These are phyloP conservation scores for Aplysia californica DNA, from an alignment of 1,140 invertebrate species.

Conservation along the genomic window DNA sequence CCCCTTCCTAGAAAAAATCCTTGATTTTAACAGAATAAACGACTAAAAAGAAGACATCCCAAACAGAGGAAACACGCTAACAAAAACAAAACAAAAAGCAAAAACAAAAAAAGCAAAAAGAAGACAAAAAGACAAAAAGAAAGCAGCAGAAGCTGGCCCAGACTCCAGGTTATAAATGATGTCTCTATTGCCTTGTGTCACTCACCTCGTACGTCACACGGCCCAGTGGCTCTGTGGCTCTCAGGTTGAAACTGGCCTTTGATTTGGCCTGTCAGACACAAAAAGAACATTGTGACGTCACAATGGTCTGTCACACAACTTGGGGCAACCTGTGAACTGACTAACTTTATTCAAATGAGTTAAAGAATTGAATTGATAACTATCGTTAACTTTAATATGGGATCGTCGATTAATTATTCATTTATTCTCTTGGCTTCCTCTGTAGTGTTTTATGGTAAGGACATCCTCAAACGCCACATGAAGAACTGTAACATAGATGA, in stretches of 20 bases:
- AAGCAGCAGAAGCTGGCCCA: too few relatives aligned
- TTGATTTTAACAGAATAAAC: not conserved
- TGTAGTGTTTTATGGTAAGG: too few relatives aligned
- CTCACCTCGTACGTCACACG: constrained; percentile 6
- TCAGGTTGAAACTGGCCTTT: not conserved
- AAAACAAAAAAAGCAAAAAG: not conserved
- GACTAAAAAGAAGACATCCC: not conserved
- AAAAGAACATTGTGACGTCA: not conserved
- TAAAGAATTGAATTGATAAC: not conserved
- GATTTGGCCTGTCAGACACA: not conserved
- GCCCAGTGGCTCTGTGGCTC: not conserved
- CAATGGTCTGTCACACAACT: not conserved
- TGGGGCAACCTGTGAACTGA: too few relatives aligned
- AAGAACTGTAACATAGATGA: too few relatives aligned
- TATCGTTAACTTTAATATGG: not conserved
- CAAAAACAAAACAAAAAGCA: not conserved
- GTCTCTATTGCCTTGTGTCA: too few relatives aligned
- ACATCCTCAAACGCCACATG: too few relatives aligned
- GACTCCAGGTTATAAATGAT: too few relatives aligned
- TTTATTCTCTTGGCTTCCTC: too few relatives aligned
- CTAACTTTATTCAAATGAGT: too few relatives aligned
- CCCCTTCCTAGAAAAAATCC: not conserved
- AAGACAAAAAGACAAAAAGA: not conserved
- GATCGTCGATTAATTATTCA: too few relatives aligned
- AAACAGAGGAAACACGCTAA: not conserved